Evolutionary conservation across 37 sponge, comb jelly and placozoan genomes (phyloP), one percentile per base, ranked within the genome.

Genomic region (Geodia barretti): DNA sequence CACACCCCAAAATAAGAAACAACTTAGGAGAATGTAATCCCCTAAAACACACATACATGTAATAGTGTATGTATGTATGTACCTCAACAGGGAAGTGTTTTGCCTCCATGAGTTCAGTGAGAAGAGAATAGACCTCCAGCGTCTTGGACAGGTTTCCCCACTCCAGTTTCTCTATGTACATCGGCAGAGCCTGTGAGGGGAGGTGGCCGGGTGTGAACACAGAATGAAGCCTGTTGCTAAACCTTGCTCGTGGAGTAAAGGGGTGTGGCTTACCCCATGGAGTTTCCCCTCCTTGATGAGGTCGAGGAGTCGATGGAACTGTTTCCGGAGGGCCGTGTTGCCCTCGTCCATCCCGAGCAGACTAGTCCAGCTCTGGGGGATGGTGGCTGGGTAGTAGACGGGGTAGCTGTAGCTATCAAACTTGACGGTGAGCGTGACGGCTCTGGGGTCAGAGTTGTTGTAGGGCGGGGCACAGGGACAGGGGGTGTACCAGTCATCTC

Each of bases 371-470:
- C 82, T 85, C 67, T 87, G 73, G 21, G 85, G 76, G 64, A n/a
- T 33, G 41, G 80, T 60, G 58, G 77, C 70, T 3, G 94, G 94
- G 39, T 66, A 93, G 74, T 85, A 76, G 31, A 93, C 75, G 2
- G 94, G 94, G 59, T 83, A 87, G 28, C 82, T 76, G 71, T 86
- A 90, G 25, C 84, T 63, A 38, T 86, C 86, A 70, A 93, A 83
- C 72, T 83, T 79, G 54, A 93, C 68, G 32, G 61, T 64, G 29
- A 93, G 71, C 7, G 32, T 65, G 39, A 83, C 81, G 9, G 94
- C 94, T 24, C 66, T 66, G 35, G 84, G 71, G 61, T 82, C 87
- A 60, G 86, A 83, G 74, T 93, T 93, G 70, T 78, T 86, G 72
- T 79, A 75, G 63, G 86, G 66, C 26, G 94, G 87, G 47, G 87